Evolutionary conservation across 1,140 invertebrate genomes (phyloP), one percentile per base, ranked within the genome.

Genomic region (Drosophila pseudoananassae): DNA sequence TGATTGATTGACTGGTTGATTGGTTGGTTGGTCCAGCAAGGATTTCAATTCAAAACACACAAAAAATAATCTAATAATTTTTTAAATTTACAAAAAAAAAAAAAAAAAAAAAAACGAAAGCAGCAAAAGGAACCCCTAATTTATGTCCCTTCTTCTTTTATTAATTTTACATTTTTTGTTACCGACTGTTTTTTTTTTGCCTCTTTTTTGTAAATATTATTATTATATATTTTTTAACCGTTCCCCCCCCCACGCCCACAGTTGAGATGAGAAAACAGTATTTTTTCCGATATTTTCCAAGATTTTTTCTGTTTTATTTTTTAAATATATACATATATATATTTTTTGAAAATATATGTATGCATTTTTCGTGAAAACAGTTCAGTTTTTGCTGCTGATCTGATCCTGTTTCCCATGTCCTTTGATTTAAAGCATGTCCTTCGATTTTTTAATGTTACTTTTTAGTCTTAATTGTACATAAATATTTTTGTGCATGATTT

Each of bases 71-170:
- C 29, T 49, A 15, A 43, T 40, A 1, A 8, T 15, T 43, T 43
- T 12, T 36, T 27, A 27, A 66, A 14, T 40, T 46, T n/a, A n/a
- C n/a, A n/a, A n/a, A n/a, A n/a, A n/a, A n/a, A n/a, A n/a, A n/a
- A n/a, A 43, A 38, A 29, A 69, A 40, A 36, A 36, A 31, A 61
- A 38, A 61, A 45, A 66, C 58, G 68, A 43, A 78, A 59, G 59
- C 65, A 53, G 69, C 49, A 59, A 66, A 66, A 31, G 46, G 46
- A 66, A 66, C 75, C 66, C 60, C 68, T 78, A 74, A 85, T 91
- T 81, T 85, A 40, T 79, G 89, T 91, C 84, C 89, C 84, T 91
- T 78, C 65, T 72, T 64, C 80, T 81, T 71, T 75, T 68, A 54
- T 69, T 58, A 69, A 56, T 52, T 50, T 73, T 45, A 55, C 36